A percentile compares a stretch with the other conserved stretches of the same genome.
phyloP scores from a whole-genome alignment of 2,888 invertebrate species.

The Coleophora deauratella region DNA sequence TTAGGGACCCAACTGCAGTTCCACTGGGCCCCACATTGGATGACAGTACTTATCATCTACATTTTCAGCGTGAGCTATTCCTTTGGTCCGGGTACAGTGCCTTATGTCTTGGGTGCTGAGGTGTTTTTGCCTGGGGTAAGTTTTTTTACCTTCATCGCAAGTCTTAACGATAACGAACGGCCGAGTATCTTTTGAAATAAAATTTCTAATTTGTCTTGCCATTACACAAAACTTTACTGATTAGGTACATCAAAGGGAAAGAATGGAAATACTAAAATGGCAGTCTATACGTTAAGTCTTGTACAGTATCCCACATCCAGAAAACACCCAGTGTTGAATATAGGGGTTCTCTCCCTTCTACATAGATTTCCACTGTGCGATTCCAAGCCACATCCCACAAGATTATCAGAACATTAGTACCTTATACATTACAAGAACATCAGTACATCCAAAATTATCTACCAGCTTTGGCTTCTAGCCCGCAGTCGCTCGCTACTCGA shows the following conservation, averaged over 20 bases:
- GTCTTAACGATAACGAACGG: not conserved
- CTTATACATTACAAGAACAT: not conserved
- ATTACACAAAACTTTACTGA: too few relatives aligned
- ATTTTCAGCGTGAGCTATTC: conserved; percentile 30
- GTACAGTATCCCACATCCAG: too few relatives aligned
- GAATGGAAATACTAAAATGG: not conserved
- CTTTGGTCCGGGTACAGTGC: conserved; percentile 42
- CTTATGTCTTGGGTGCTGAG: conserved; percentile 37
- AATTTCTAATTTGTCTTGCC: not conserved
- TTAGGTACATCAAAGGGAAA: too few relatives aligned
- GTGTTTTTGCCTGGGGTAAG: conserved; percentile 45
- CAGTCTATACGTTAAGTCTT: not conserved
- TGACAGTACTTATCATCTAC: conserved; percentile 33
- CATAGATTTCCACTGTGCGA: too few relatives aligned
- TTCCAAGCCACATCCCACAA: too few relatives aligned
- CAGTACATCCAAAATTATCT: not conserved
- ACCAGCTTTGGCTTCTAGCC: not conserved
- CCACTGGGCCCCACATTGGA: conserved; percentile 41
- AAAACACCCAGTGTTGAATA: too few relatives aligned
- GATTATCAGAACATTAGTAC: too few relatives aligned
- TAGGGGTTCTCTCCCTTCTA: too few relatives aligned
- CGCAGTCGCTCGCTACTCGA: not conserved
- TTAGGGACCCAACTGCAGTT: conserved; percentile 40
- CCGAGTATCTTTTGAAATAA: not conserved
- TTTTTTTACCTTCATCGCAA: not conserved